These are phyloP conservation scores for Tretioscincus oriximinensis DNA, from an alignment of 2,113 vertebrate species.

Conservation along the genomic window DNA sequence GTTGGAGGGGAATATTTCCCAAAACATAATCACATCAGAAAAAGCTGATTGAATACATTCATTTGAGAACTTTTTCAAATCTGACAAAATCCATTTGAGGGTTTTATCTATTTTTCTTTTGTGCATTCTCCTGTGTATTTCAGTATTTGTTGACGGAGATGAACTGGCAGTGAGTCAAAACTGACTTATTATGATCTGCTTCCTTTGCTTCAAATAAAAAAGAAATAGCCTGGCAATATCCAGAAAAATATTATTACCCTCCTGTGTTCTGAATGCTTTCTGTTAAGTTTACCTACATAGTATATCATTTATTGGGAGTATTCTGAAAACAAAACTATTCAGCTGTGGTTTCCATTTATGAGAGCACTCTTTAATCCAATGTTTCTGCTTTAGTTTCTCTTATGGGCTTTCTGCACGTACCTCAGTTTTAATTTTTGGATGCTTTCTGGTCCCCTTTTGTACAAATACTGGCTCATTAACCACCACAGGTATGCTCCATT, in stretches of 20 bases:
- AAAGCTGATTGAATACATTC: slow-evolving; percentile 14
- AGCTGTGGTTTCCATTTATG: background rate
- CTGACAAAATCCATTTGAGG: slow-evolving; percentile 13
- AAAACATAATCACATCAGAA: slow-evolving; percentile 17
- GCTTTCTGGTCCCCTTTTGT: too few relatives aligned
- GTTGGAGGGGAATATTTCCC: background rate
- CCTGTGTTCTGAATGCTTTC: slow-evolving; percentile 2
- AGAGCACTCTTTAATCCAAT: background rate
- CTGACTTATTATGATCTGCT: slow-evolving; percentile 10
- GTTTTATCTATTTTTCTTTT: background rate
- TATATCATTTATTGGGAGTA: background rate
- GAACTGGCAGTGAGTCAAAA: slow-evolving; percentile 15
- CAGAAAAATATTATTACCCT: background rate
- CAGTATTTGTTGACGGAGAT: background rate
- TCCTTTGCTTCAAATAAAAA: slow-evolving; percentile 28
- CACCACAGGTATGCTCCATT: too few relatives aligned
- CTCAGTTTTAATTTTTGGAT: too few relatives aligned
- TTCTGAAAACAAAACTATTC: slow-evolving; percentile 9
- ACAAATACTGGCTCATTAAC: too few relatives aligned
- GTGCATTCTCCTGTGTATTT: background rate
- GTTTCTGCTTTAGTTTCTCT: background rate
- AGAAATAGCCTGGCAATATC: slow-evolving; percentile 9
- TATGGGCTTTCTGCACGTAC: too few relatives aligned
- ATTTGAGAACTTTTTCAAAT: background rate
- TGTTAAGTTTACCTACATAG: background rate